Evolutionary conservation across 1,140 invertebrate species (phyloP), one percentile per base, ranked within the genome.

Genomic region (Macrostomum lignano): DNA sequence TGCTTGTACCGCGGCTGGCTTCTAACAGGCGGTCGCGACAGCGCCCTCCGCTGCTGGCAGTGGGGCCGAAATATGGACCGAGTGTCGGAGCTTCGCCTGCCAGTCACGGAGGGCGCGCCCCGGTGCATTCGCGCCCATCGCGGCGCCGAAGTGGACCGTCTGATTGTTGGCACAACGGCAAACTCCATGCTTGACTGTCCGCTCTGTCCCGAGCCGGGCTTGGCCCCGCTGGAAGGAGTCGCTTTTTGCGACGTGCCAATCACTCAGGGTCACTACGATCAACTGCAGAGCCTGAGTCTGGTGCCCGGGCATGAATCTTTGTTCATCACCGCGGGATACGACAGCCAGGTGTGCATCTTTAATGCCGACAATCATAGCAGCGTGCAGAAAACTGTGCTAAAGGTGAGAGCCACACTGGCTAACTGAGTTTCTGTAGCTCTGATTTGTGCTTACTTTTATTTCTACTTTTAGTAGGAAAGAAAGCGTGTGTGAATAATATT

Each of bases 251-350:
- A 15, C 19, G 26, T 28, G 7, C 14, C 26, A 28, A 28, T 28
- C 3, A 28, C 14, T 9, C 26, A 28, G 19, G 26, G 26, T 28
- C 26, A 28, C 19, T 28, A 28, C 26, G 26, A 17, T 14, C 26
- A 28, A 28, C 15, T 28, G 4, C 14, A 9, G 14, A 28, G 19
- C 26, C 14, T 28, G 3, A 15, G 14, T 9, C 26, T 15, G 9
- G 26, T 28, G 3, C 15, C 14, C 9, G 19, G 14, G 5, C 15
- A 28, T 9, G 9, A 28, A 3, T 15, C 15, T 28, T 28, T 14
- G 26, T 28, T 28, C 9, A 28, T 28, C 9, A 28, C 26, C 5
- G 26, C 26, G 9, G 26, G 26, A 9, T 3, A 17, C 7, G 26
- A 28, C 9, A 28, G 26, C 19, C 26, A 28, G 9, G 19, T 28